Evolutionary conservation across 2,797 vertebrate genomes (phyloP), one percentile per base, ranked within the genome.

Genomic region (Channallabes apus): DNA sequence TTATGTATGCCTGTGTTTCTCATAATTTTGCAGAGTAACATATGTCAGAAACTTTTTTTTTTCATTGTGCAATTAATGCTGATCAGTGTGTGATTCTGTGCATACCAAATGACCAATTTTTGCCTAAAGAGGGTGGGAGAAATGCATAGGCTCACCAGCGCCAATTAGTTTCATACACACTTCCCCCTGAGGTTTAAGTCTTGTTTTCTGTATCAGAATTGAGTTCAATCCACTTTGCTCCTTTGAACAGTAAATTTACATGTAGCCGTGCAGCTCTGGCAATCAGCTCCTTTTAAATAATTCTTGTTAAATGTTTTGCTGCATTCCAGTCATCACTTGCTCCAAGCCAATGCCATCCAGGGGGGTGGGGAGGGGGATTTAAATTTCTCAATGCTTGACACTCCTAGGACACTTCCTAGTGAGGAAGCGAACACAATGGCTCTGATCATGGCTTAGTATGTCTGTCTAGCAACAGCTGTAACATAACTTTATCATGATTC

Each of bases 281-380:
- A 87, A 91, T 91, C 90, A 87, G 83, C 86, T 86, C 84, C 84
- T 79, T 87, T 92, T 89, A 90, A 93, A 88, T 88, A 89, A 93
- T 92, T 91, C 90, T 88, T 20, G 11, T 20, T 65, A 91, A 93
- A 94, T 94, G 93, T 91, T 95, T 94, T 95, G 93, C 94, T 95
- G 95, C 94, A 96, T 92, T 96, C 95, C 95, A 95, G 95, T 91
- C 92, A 89, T 88, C 67, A 78, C 90, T 93, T 87, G 87, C 91
- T 92, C 86, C 7, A 86, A 90, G 88, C 72, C 83, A 68, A 83
- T 91, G 86, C 82, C 85, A 90, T 88, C 81, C 85, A 90, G 90
- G 84, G 89, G 90, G 90, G n/a, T 73, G 90, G 88, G 89, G 77
- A n/a, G 72, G 56, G n/a, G 24, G 22, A 79, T 80, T 65, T 27